phyloP scores from a whole-genome alignment of 2,797 vertebrate species.

The Falco peregrinus region DNA sequence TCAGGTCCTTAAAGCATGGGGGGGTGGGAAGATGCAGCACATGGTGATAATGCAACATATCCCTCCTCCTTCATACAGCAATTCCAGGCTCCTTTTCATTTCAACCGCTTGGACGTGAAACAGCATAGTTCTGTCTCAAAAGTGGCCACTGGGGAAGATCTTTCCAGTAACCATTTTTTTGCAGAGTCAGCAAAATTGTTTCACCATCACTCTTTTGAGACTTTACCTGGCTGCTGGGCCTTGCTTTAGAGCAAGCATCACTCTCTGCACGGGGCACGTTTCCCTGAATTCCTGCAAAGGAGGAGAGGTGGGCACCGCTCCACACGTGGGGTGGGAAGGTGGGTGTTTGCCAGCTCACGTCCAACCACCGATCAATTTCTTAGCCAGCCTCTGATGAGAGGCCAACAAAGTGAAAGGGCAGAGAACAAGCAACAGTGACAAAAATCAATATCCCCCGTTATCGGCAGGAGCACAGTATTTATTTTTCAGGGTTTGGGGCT shows the following conservation, averaged over 20 bases:
- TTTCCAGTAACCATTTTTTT: not conserved
- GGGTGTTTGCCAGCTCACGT: not conserved
- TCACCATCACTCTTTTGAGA: accelerated
- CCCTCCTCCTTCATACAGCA: not conserved
- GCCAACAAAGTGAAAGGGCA: constrained; percentile 44
- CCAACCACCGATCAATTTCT: not conserved
- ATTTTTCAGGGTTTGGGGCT: not conserved
- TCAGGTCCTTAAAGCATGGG: not conserved
- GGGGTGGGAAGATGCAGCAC: not conserved
- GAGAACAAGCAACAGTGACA: not conserved
- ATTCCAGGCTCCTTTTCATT: not conserved
- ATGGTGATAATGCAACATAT: not conserved
- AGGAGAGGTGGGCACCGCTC: accelerated
- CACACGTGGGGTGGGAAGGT: not conserved
- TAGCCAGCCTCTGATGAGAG: not conserved
- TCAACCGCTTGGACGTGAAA: not conserved
- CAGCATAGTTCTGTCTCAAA: accelerated
- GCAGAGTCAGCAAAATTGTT: not conserved
- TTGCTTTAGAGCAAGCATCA: not conserved
- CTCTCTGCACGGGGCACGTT: accelerated
- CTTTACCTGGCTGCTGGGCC: not conserved
- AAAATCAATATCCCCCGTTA: not conserved
- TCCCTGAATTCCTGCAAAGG: not conserved
- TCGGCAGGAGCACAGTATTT: not conserved
- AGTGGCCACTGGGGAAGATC: not conserved